Percentiles rank a stretch among this genome's conserved stretches.
phyloP scores from a whole-genome alignment of 1,140 invertebrate genomes.

The Drosophila pseudoananassae region DNA sequence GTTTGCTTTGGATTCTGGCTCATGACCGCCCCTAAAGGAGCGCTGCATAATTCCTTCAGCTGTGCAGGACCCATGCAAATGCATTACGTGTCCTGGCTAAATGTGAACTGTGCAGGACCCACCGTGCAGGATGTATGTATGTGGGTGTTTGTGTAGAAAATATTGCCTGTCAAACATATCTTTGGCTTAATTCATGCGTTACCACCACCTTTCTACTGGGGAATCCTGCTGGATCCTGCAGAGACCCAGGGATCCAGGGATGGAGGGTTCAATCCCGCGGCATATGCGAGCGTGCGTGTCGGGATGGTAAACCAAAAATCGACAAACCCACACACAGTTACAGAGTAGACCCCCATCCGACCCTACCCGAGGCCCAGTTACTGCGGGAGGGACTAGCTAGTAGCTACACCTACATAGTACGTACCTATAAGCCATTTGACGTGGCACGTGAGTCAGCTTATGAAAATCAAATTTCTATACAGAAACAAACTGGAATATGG shows the following conservation, averaged over 20 bases:
- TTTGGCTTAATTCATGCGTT: conserved; percentile 63
- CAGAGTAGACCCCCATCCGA: too few relatives aligned
- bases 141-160: conserved; percentile 16
- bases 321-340: conserved; percentile 15
- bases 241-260: not conserved
- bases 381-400: too few relatives aligned
- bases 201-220: not conserved
- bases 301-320: conserved; percentile 46
- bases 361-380: conserved; percentile 1
- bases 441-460: conserved; percentile 60
- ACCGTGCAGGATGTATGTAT: not conserved
- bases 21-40: conserved; percentile 39
- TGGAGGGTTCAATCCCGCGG: conserved; percentile 40
- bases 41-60: conserved; percentile 46
- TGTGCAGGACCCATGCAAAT: conserved; percentile 46
- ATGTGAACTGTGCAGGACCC: conserved; percentile 17
- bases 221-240: too few relatives aligned
- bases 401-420: too few relatives aligned
- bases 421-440: conserved; percentile 47
- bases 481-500: conserved; percentile 38
- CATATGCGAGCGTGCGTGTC: conserved; percentile 59
- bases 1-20: conserved; percentile 1
- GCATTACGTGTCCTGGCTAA: conserved; percentile 48
- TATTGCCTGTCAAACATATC: conserved; percentile 66
- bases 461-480: conserved; percentile 60